Conservation (phyloP, 1,140 invertebrate genomes). For the Cydia pomonella region DNA sequence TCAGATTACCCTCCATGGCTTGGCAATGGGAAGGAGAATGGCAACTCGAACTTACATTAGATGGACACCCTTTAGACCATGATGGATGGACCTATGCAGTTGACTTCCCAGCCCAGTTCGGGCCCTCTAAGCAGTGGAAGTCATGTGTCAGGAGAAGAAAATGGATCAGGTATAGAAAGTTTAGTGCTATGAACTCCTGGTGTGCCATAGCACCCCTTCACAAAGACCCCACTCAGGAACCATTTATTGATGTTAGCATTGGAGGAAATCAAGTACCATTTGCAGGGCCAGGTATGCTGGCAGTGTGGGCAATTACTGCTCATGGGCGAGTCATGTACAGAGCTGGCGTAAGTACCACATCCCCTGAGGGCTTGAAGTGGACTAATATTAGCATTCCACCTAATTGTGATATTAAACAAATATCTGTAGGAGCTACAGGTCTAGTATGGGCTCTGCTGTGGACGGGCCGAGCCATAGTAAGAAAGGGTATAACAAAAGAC, state of each 20-base stretch:
- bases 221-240: slow-evolving; percentile 91
- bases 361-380: slow-evolving; percentile 93
- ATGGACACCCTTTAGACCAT: slow-evolving; percentile 92
- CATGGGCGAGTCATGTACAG: slow-evolving; percentile 94
- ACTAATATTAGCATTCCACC: slow-evolving; percentile 86
- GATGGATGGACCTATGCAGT: slow-evolving; percentile 97
- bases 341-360: slow-evolving; percentile 87
- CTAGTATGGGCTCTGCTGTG: slow-evolving; percentile 92
- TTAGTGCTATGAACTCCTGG: slow-evolving; percentile 95
- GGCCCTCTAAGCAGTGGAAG: slow-evolving; percentile 92
- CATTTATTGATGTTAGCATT: slow-evolving; percentile 89
- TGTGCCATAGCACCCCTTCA: slow-evolving; percentile 93
- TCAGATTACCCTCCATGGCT: slow-evolving; percentile 92
- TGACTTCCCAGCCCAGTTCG: slow-evolving; percentile 94
- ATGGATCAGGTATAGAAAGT: slow-evolving; percentile 93
- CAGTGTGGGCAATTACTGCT: slow-evolving; percentile 95
- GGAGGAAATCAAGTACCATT: slow-evolving; percentile 91
- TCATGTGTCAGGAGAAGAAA: slow-evolving; percentile 94
- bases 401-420: slow-evolving; percentile 90
- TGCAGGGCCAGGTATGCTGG: slow-evolving; percentile 85
- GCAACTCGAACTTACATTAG: slow-evolving; percentile 92
- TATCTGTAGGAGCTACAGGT: slow-evolving; percentile 91
- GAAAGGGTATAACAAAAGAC: slow-evolving; percentile 88
- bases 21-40: slow-evolving; percentile 98
- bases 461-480: slow-evolving; percentile 89